Percentiles rank a stretch among this genome's conserved stretches.
phyloP scores from a whole-genome alignment of 2,113 vertebrate genomes.

The Ceuthmochares aereus region DNA sequence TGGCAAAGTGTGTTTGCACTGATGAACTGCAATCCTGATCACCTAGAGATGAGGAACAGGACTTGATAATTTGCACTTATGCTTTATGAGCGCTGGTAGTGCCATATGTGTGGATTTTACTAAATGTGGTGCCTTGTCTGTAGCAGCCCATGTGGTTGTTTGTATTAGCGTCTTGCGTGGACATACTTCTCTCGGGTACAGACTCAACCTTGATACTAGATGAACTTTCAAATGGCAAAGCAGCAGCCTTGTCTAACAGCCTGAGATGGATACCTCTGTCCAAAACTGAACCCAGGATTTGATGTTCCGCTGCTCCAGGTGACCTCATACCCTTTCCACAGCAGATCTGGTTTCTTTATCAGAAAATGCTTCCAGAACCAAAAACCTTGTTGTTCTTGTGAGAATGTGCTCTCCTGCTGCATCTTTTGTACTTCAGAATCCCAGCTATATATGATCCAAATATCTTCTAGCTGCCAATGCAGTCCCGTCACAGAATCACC shows the following conservation, averaged over 20 bases:
- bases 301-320: not conserved
- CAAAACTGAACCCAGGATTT: no score
- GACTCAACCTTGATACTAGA: not conserved
- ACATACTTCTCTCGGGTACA: not conserved
- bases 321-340: accelerated
- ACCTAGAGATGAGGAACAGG: not conserved
- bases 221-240: not conserved
- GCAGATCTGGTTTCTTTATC: not conserved
- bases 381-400: not conserved
- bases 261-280: not conserved
- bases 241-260: not conserved
- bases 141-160: not conserved
- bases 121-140: not conserved
- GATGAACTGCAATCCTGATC: not conserved
- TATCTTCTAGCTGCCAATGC: not conserved
- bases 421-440: not conserved
- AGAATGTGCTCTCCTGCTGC: not conserved
- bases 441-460: not conserved
- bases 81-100: not conserved
- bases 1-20: not conserved
- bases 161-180: no score
- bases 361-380: not conserved
- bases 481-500: no score
- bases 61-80: not conserved
- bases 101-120: accelerated